phyloP scores from a whole-genome alignment of 2,113 vertebrate genomes.

The Upupa epops region DNA sequence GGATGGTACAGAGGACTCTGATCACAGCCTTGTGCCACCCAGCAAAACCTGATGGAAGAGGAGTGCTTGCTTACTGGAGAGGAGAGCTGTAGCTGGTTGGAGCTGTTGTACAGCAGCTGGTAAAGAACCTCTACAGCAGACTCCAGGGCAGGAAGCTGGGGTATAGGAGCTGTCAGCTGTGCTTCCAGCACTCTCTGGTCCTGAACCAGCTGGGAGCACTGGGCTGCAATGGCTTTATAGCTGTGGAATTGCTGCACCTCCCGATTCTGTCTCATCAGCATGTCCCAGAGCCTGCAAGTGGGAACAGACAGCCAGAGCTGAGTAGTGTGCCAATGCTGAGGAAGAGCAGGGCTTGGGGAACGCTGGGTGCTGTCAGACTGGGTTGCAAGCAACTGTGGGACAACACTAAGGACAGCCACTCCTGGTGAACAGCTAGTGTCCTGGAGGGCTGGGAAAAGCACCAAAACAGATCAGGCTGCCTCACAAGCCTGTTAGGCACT shows the following conservation, averaged over 20 bases:
- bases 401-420: neutral
- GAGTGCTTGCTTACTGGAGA: neutral
- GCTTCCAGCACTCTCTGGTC: neutral
- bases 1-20: neutral
- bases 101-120: neutral
- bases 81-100: slow-evolving; percentile 40
- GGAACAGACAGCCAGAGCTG: neutral
- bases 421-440: neutral
- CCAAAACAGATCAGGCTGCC: neutral
- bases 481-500: neutral
- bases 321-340: neutral
- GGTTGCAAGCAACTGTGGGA: neutral
- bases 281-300: slow-evolving; percentile 37
- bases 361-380: neutral
- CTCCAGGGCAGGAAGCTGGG: slow-evolving; percentile 19
- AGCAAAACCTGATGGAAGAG: neutral
- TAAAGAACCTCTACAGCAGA: neutral
- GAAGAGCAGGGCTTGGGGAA: neutral
- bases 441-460: neutral
- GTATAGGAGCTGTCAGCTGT: neutral
- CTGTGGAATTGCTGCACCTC: neutral
- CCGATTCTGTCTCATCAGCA: neutral
- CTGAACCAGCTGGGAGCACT: neutral
- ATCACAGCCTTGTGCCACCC: neutral
- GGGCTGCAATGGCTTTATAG: neutral